These are phyloP conservation scores for Nasonia vitripennis DNA, from an alignment of 1,140 invertebrate genomes.

Conservation along the genomic window DNA sequence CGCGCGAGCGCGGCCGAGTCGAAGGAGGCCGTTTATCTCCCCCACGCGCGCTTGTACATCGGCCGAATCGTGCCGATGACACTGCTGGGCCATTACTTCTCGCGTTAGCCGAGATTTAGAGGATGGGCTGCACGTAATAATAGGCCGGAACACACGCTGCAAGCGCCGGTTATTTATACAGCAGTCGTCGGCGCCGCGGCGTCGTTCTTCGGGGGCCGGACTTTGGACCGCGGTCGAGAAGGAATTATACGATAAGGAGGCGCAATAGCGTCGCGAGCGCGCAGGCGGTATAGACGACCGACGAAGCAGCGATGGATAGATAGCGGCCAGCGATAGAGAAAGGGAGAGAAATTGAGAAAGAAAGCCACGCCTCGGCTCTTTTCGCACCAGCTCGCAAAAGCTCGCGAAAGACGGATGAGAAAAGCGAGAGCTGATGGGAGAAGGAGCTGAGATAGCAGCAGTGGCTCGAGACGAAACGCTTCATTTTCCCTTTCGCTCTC, in stretches of 20 bases:
- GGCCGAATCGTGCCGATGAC: conserved; percentile 29
- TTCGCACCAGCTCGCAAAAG: not conserved
- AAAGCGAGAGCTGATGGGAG: not conserved
- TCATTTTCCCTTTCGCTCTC: not conserved
- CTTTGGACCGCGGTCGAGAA: conserved; percentile 40
- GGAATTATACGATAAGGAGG: no score
- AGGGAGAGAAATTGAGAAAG: not conserved
- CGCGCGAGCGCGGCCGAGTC: not conserved
- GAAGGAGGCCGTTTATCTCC: conserved; percentile 42
- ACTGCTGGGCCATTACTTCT: conserved; percentile 32
- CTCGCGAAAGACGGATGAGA: conserved; percentile 29
- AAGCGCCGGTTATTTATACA: conserved; percentile 64
- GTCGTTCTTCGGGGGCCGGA: conserved; percentile 64
- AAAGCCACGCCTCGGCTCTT: not conserved
- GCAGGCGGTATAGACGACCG: no score
- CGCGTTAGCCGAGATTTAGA: not conserved
- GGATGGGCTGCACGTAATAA: conserved; percentile 43
- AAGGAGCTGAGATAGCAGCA: not conserved
- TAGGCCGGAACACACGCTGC: conserved; percentile 50
- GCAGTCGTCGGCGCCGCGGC: conserved; percentile 51
- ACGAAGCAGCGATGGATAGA: conserved; percentile 16
- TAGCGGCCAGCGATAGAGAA: not conserved
- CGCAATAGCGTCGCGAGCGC: no score
- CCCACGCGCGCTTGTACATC: conserved; percentile 1
- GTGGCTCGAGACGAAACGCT: not conserved